phyloP scores from a whole-genome alignment of 2,797 vertebrate genomes.

The Diglossa cyanea region DNA sequence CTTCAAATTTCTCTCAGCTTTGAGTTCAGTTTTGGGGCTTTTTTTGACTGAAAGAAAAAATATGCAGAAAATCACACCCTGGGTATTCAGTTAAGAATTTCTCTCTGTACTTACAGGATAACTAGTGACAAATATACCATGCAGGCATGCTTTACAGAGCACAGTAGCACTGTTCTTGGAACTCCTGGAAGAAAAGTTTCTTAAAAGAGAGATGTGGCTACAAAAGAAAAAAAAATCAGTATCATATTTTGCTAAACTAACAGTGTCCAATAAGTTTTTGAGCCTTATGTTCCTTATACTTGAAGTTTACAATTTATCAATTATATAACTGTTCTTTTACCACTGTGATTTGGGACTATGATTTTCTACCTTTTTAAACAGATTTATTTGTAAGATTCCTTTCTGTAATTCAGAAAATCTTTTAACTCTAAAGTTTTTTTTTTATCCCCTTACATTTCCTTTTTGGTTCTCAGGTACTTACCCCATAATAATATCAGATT shows the following conservation, averaged over 20 bases:
- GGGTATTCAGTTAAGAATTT: background rate
- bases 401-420: background rate
- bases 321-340: background rate
- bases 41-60: background rate
- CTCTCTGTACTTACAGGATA: background rate
- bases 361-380: background rate
- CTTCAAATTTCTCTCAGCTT: background rate
- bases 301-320: background rate
- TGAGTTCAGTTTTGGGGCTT: background rate
- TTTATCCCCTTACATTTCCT: background rate
- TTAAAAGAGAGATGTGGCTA: background rate
- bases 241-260: background rate
- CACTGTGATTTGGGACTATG: background rate
- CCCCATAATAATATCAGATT: background rate
- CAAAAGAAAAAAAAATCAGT: background rate
- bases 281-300: background rate
- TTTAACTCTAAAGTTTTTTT: background rate
- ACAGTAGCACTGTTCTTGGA: background rate
- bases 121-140: background rate
- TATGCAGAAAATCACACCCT: background rate
- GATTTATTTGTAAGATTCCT: background rate
- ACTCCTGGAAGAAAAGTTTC: background rate
- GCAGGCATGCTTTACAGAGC: background rate
- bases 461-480: background rate
- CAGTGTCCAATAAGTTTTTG: background rate